phyloP scores from a whole-genome alignment of 2,113 vertebrate species.

The Ivindomyrus marchei region DNA sequence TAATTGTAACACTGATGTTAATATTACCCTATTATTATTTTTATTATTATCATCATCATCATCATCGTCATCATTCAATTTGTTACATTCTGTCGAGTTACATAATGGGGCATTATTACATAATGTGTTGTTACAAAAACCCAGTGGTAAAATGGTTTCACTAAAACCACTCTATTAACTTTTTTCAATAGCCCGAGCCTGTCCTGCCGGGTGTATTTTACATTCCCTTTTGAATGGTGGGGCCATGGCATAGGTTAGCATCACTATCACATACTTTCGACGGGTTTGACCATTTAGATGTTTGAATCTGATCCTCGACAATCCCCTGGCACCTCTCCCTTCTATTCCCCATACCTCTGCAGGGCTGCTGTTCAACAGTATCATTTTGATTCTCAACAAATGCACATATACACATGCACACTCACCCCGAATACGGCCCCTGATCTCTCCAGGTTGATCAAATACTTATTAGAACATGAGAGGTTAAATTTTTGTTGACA shows the following conservation, averaged over 20 bases:
- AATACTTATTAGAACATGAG: background rate
- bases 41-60: too few species aligned
- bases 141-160: too few species aligned
- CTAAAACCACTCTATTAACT: background rate
- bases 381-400: background rate
- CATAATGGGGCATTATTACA: too few species aligned
- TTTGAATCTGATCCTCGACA: background rate
- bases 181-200: background rate
- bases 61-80: too few species aligned
- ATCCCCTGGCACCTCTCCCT: background rate
- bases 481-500: background rate
- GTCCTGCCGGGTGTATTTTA: background rate
- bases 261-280: background rate
- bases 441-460: background rate
- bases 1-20: too few species aligned
- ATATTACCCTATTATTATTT: too few species aligned
- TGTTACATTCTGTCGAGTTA: too few species aligned
- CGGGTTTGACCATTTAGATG: background rate
- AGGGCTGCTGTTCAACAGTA: background rate
- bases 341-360: background rate
- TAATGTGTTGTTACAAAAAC: too few species aligned
- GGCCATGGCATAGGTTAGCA: background rate
- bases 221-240: background rate
- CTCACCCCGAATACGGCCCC: background rate
- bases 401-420: background rate